phyloP scores from a whole-genome alignment of 2,797 vertebrate species.

The Tragelaphus eurycerus region DNA sequence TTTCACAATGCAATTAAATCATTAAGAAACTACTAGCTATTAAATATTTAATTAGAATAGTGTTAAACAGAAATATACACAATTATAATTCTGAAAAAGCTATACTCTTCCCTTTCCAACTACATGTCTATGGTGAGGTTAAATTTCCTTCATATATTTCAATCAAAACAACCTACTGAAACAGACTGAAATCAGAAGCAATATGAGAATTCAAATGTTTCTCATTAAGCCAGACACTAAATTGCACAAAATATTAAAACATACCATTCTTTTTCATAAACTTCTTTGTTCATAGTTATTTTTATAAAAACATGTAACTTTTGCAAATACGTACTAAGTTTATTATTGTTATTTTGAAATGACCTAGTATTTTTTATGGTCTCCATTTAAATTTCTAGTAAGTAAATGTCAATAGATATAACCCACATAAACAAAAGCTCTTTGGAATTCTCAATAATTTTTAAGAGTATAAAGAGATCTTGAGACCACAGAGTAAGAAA shows the following conservation, averaged over 20 bases:
- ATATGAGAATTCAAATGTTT: not conserved
- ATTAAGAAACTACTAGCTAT: not conserved
- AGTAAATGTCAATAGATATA: not conserved
- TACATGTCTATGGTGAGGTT: not conserved
- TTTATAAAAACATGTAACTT: conserved; percentile 20
- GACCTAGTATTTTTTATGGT: not conserved
- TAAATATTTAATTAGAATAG: not conserved
- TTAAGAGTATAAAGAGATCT: not conserved
- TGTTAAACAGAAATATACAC: not conserved
- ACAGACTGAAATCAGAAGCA: not conserved
- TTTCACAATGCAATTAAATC: conserved; percentile 12
- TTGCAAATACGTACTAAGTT: not conserved
- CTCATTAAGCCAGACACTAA: not conserved
- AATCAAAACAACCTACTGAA: not conserved
- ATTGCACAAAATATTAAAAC: not conserved
- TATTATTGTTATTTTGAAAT: conserved; percentile 26
- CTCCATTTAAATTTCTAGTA: not conserved
- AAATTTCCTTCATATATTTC: not conserved
- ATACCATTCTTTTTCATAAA: not conserved
- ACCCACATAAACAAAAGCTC: not conserved
- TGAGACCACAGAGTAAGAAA: not conserved
- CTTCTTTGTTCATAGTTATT: not conserved
- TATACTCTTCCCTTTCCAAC: not conserved
- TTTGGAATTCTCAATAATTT: conserved; percentile 3
- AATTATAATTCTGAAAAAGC: not conserved